Conservation (phyloP, 2,797 vertebrate genomes). For the Synanceia verrucosa region DNA sequence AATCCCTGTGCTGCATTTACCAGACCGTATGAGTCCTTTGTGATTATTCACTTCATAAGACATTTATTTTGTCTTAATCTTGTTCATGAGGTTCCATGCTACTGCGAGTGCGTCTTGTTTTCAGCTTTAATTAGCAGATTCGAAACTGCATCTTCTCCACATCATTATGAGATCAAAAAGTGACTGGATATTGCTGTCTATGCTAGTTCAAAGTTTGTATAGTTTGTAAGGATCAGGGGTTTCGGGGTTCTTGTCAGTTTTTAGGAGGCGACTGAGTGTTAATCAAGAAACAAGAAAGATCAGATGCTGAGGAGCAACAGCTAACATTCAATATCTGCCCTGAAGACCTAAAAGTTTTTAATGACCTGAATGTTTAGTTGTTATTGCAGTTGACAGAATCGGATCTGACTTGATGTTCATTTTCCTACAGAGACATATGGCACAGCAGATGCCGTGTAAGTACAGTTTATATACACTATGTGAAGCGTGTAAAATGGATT, state of each 20-base stretch:
- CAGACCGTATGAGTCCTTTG: background rate
- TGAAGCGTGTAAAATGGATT: background rate
- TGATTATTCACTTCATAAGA: background rate
- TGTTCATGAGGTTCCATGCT: background rate
- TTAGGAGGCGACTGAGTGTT: conserved; percentile 9
- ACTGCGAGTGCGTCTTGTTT: background rate
- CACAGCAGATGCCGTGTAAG: conserved; percentile 19
- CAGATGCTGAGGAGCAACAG: conserved; percentile 5
- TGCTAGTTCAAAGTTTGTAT: too few species aligned
- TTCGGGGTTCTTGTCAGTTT: conserved; percentile 4
- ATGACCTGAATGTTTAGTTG: background rate
- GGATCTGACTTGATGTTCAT: conserved; percentile 6
- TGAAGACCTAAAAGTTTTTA: background rate
- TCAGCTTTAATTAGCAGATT: background rate
- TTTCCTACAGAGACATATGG: conserved; percentile 26
- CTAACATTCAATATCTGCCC: background rate
- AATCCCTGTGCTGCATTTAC: background rate
- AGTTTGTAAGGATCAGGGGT: conserved; percentile 9
- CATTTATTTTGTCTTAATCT: background rate
- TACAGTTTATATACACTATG: conserved; percentile 12
- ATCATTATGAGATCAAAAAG: background rate
- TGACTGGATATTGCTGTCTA: background rate
- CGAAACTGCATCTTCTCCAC: background rate
- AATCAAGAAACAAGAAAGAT: conserved; percentile 4
- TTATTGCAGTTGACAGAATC: background rate